Conservation (phyloP, 2,797 vertebrate genomes). For the Notolepis coatsorum region DNA sequence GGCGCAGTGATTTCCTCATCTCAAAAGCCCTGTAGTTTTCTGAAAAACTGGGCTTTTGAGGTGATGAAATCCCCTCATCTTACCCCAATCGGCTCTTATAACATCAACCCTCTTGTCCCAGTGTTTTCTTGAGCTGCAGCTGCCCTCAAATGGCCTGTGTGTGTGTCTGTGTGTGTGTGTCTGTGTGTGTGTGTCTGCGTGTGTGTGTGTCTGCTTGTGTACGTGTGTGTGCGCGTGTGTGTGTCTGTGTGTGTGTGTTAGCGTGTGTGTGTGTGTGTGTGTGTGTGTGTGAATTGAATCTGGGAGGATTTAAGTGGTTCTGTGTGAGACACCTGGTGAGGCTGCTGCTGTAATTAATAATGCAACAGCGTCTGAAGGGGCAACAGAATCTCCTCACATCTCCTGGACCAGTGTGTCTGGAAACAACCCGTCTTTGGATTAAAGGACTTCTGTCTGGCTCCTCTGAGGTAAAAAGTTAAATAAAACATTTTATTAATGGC, state of each 20-base stretch:
- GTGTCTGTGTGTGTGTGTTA: conserved; percentile 31
- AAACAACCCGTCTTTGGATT: too few relatives aligned
- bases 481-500: too few relatives aligned
- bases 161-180: conserved; percentile 28
- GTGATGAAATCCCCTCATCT: too few relatives aligned
- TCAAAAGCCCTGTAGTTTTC: too few relatives aligned
- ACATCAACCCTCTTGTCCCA: conserved; percentile 18
- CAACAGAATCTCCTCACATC: conserved; percentile 51
- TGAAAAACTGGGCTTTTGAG: too few relatives aligned
- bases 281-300: conserved; percentile 25
- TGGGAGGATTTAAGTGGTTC: conserved; percentile 47
- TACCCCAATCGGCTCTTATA: too few relatives aligned
- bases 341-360: conserved; percentile 64
- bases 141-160: conserved; percentile 12
- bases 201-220: conserved; percentile 21
- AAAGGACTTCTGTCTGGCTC: too few relatives aligned
- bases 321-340: conserved; percentile 45
- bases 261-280: conserved; percentile 26
- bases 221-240: conserved; percentile 23
- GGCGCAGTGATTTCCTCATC: too few relatives aligned
- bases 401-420: conserved; percentile 32
- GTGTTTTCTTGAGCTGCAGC: conserved; percentile 19
- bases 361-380: conserved; percentile 59
- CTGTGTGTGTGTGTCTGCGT: conserved; percentile 21
- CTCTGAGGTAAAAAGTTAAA: too few relatives aligned